Conservation (phyloP, 2,113 vertebrate genomes). For the Heterotis niloticus region DNA sequence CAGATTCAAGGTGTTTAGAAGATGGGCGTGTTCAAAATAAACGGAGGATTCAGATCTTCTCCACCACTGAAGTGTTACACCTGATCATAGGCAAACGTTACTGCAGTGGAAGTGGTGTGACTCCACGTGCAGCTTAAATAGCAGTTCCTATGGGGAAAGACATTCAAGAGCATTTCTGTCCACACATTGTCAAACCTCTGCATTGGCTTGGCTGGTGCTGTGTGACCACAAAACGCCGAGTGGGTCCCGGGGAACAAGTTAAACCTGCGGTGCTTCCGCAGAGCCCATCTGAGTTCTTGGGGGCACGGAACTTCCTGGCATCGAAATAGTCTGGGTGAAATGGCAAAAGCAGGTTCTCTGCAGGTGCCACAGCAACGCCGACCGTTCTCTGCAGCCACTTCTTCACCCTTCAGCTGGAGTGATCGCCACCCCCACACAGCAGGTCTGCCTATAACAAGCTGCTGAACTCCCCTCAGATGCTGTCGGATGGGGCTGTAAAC, state of each 20-base stretch:
- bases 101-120: too few species aligned
- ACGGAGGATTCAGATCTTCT: too few species aligned
- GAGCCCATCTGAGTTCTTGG: not conserved
- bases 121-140: not conserved
- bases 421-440: not conserved
- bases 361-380: not conserved
- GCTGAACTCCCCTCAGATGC: slow-evolving; percentile 16
- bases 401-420: slow-evolving; percentile 2
- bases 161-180: not conserved
- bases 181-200: not conserved
- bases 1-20: too few species aligned
- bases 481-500: slow-evolving; percentile 21
- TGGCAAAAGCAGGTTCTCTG: not conserved
- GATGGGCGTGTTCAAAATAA: too few species aligned
- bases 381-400: not conserved
- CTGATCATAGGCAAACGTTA: too few species aligned
- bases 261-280: not conserved
- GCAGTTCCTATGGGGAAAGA: not conserved
- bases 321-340: not conserved
- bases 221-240: too few species aligned
- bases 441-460: slow-evolving; percentile 23
- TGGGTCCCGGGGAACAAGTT: not conserved
- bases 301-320: not conserved
- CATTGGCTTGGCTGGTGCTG: not conserved
- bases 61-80: too few species aligned